Evolutionary conservation across 2,888 invertebrate species (phyloP).

Genomic region (Coleophora deauratella): DNA sequence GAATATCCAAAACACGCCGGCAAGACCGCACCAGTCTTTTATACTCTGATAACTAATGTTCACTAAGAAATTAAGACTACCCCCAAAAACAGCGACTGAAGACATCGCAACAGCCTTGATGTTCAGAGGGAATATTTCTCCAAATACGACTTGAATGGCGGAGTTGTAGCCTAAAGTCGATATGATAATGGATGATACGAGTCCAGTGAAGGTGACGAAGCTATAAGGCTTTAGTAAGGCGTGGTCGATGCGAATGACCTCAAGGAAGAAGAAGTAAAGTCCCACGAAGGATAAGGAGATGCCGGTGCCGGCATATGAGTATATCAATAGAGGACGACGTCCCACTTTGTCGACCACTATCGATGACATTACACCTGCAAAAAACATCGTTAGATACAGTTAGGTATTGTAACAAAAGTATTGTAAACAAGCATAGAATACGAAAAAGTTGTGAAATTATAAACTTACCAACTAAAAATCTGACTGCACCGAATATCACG

Average conservation of each 20-base stretch:
- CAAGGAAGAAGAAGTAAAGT: conserved; percentile 48
- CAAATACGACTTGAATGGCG: conserved; percentile 58
- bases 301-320: conserved; percentile 43
- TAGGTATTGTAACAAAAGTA: too few species aligned
- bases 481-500: conserved; percentile 45
- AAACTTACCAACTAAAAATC: conserved; percentile 42
- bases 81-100: conserved; percentile 52
- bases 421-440: too few species aligned
- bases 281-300: conserved; percentile 28
- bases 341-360: conserved; percentile 47
- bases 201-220: conserved; percentile 51
- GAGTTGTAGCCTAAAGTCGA: conserved; percentile 61
- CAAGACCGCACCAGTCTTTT: conserved; percentile 54
- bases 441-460: too few species aligned
- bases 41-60: conserved; percentile 68
- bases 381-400: too few species aligned
- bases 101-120: conserved; percentile 70
- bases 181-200: conserved; percentile 36
- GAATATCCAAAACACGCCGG: conserved; percentile 63
- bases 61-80: conserved; percentile 57
- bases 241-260: conserved; percentile 29
- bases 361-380: conserved; percentile 50
- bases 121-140: conserved; percentile 73
- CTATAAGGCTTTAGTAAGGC: conserved; percentile 30
- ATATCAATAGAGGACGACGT: conserved; percentile 57